These are phyloP conservation scores for Rynchops niger DNA, from an alignment of 2,113 vertebrate genomes.

Conservation along the genomic window DNA sequence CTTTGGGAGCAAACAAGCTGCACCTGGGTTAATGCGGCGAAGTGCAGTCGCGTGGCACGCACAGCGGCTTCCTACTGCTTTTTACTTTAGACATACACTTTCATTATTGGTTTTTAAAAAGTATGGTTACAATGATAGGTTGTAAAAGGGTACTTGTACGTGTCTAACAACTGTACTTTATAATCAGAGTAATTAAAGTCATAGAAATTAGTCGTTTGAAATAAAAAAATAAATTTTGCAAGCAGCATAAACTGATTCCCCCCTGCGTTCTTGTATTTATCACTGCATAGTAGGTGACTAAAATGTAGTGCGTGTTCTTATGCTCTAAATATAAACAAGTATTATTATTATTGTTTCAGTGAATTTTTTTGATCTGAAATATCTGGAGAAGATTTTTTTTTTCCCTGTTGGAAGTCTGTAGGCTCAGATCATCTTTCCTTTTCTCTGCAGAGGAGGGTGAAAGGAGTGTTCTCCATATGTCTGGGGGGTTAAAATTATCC, in stretches of 20 bases:
- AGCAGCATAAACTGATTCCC: neutral
- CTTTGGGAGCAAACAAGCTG: neutral
- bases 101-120: neutral
- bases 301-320: neutral
- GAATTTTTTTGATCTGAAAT: neutral
- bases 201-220: neutral
- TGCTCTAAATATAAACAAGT: neutral
- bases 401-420: neutral
- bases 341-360: neutral
- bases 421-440: neutral
- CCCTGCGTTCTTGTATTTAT: neutral
- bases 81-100: neutral
- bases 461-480: conserved; percentile 27
- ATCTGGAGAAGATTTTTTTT: neutral
- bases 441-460: conserved; percentile 20
- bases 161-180: neutral
- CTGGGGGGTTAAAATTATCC: neutral
- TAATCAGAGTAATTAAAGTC: neutral
- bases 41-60: neutral
- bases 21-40: neutral
- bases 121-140: neutral
- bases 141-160: neutral
- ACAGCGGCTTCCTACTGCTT: neutral
- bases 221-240: neutral
- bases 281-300: neutral